A percentile compares a stretch with the other conserved stretches of the same genome.
Conservation (phyloP, 2,888 invertebrate genomes). For the Melieria omissa region DNA sequence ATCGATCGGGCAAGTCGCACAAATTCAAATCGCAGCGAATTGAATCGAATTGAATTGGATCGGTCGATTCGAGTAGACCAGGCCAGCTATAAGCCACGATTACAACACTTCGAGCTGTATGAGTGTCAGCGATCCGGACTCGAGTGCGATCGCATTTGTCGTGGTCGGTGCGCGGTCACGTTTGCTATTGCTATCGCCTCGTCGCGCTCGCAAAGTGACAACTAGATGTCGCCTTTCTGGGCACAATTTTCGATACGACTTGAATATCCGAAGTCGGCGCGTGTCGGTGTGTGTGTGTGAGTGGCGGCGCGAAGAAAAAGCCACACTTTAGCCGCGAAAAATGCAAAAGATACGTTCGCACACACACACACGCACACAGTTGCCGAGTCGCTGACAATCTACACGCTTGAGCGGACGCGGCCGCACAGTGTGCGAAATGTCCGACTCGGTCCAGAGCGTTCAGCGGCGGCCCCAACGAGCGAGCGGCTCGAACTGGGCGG, state of each 20-base stretch:
- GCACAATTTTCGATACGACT: background rate
- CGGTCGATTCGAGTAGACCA: too few species aligned
- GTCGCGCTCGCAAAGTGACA: constrained; percentile 21
- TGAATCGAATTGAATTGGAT: background rate
- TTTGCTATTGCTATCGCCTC: background rate
- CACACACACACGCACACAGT: constrained; percentile 38
- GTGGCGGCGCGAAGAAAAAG: constrained; percentile 21
- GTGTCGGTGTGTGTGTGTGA: background rate
- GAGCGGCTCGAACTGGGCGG: too few species aligned
- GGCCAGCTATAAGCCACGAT: background rate
- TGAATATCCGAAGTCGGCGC: background rate
- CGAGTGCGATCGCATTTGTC: background rate
- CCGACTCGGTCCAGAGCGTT: background rate
- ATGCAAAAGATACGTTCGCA: constrained; percentile 37
- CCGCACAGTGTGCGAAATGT: constrained; percentile 7
- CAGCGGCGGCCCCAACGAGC: too few species aligned
- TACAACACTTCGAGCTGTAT: background rate
- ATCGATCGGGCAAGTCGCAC: background rate
- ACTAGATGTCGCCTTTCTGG: constrained; percentile 35
- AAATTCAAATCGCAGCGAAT: background rate
- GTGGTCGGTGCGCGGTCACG: too few species aligned
- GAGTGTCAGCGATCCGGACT: background rate
- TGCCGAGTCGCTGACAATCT: too few species aligned
- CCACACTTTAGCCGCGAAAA: constrained; percentile 45
- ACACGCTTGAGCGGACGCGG: constrained; percentile 42